A percentile compares a stretch with the other conserved stretches of the same genome.
Conservation (phyloP, 2,797 vertebrate species). For the Sphenopsis melanotis region DNA sequence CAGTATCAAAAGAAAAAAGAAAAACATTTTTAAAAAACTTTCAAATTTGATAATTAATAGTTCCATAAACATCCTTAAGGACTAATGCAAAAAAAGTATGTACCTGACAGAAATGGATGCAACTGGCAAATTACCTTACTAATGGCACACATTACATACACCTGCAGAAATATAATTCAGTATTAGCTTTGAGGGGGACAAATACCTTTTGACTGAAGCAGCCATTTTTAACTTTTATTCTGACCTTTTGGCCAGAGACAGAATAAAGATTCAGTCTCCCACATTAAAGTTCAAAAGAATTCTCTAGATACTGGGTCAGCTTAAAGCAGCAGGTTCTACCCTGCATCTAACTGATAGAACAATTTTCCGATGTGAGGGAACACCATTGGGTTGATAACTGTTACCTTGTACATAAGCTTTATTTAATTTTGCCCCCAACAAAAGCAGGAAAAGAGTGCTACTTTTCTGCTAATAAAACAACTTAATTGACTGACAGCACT, state of each 20-base stretch:
- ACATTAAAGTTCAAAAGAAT: conserved; percentile 39
- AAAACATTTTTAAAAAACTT: neutral
- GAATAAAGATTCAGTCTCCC: conserved; percentile 48
- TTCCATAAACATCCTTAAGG: conserved; percentile 75
- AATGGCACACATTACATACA: conserved; percentile 78
- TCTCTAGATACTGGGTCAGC: conserved; percentile 20
- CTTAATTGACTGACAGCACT: conserved; percentile 29
- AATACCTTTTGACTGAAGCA: conserved; percentile 70
- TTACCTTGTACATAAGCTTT: neutral
- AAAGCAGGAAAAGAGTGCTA: conserved; percentile 19
- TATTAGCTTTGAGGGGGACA: conserved; percentile 76
- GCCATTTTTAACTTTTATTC: conserved; percentile 65
- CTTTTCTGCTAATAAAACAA: conserved; percentile 35
- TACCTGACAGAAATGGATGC: conserved; percentile 79
- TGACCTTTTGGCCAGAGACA: conserved; percentile 61
- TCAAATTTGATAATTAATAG: conserved; percentile 69
- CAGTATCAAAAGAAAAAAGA: neutral
- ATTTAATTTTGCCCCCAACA: conserved; percentile 32
- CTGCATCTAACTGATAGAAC: neutral
- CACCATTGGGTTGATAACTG: neutral
- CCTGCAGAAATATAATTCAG: conserved; percentile 78
- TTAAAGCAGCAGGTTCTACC: conserved; percentile 44
- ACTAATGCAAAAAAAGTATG: conserved; percentile 77
- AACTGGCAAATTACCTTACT: conserved; percentile 80
- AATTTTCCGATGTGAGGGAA: neutral